Conservation (phyloP, 35 echinoderm and acorn worm species). For the Patiria miniata region DNA sequence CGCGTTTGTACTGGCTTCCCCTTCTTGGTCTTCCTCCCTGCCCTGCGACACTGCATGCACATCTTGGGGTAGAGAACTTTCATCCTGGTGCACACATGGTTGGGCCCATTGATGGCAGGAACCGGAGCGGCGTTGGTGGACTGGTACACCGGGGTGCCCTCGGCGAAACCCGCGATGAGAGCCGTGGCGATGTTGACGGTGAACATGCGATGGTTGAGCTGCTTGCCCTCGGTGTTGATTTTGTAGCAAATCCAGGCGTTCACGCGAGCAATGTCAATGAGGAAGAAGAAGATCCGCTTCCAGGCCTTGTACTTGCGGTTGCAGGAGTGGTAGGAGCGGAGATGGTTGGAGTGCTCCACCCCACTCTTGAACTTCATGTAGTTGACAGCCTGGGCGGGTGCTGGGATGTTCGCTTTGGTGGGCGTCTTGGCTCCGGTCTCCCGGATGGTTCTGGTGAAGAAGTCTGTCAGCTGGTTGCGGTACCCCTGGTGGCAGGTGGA, state of each 20-base stretch:
- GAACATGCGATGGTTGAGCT: not conserved
- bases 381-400: constrained; percentile 17
- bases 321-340: constrained; percentile 1
- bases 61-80: not conserved
- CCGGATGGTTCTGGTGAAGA: not conserved
- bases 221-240: not conserved
- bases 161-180: not conserved
- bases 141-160: not conserved
- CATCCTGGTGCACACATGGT: not conserved
- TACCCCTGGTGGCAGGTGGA: constrained; percentile 14
- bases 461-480: not conserved
- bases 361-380: constrained; percentile 1
- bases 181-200: not conserved
- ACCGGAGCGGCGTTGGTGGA: not conserved
- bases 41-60: not conserved
- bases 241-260: constrained; percentile 24
- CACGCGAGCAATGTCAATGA: not conserved
- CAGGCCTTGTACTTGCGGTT: constrained; percentile 9
- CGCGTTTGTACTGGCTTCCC: not conserved
- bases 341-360: constrained; percentile 26
- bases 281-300: not conserved
- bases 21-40: not conserved
- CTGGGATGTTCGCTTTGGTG: not conserved
- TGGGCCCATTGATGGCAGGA: not conserved
- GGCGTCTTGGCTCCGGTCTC: not conserved